Conservation (phyloP, 92 coral and sea anemone genomes). For the Parazoanthus swiftii region DNA sequence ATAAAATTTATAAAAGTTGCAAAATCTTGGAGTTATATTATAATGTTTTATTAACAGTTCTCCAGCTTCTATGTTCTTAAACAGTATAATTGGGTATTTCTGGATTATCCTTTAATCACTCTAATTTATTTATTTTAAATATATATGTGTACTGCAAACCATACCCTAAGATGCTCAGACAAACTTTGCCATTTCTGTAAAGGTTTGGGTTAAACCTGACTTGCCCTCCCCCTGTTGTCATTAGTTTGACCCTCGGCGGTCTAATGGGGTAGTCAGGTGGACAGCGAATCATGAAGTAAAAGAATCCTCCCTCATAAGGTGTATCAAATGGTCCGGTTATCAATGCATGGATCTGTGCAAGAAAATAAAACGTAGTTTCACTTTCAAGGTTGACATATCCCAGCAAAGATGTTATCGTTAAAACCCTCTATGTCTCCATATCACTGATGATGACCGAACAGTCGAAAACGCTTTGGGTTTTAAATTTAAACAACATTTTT, state of each 20-base stretch:
- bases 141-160: not conserved
- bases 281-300: slow-evolving; percentile 93
- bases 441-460: no score
- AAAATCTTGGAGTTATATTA: no score
- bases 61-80: no score
- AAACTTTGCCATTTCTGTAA: slow-evolving; percentile 98
- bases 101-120: not conserved
- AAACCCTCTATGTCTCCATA: no score
- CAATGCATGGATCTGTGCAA: slow-evolving; percentile 84
- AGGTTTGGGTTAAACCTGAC: slow-evolving; percentile 97
- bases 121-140: not conserved
- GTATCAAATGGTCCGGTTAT: slow-evolving; percentile 99
- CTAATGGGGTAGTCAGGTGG: slow-evolving; percentile 98
- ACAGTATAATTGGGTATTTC: no score
- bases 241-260: slow-evolving; percentile 93
- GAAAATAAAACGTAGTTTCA: not conserved
- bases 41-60: no score
- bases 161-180: slow-evolving; percentile 96
- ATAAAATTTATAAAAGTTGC: no score
- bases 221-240: slow-evolving; percentile 98
- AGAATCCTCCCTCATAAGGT: slow-evolving; percentile 99
- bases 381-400: no score
- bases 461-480: no score
- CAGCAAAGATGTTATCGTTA: no score
- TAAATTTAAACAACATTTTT: no score